These are phyloP conservation scores for Chrosomus eos DNA, from an alignment of 2,797 vertebrate genomes.

Conservation along the genomic window DNA sequence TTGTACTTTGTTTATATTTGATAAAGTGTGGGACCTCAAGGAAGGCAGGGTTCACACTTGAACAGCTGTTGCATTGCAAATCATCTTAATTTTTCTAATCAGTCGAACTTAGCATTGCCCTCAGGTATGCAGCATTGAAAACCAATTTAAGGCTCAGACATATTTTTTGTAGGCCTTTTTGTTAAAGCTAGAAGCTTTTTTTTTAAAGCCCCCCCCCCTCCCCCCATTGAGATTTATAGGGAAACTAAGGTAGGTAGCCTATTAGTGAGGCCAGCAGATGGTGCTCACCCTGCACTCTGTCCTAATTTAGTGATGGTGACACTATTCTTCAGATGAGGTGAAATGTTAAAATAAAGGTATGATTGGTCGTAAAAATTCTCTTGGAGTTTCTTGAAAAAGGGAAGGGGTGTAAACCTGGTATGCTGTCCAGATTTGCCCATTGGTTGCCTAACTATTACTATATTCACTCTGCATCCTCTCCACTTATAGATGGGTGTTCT, in stretches of 20 bases:
- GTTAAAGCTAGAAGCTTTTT: neutral
- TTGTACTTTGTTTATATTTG: too few relatives aligned
- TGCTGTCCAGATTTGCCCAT: neutral
- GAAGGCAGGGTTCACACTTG: neutral
- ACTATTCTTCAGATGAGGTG: neutral
- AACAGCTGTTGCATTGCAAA: constrained; percentile 4
- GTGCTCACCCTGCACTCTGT: neutral
- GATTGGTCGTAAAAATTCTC: neutral
- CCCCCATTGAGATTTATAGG: too few relatives aligned
- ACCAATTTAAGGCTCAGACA: neutral
- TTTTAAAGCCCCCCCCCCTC: neutral
- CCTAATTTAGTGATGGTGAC: neutral
- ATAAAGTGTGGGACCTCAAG: neutral
- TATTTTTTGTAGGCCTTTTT: neutral
- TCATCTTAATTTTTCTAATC: neutral
- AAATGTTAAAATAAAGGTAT: neutral
- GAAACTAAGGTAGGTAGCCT: neutral
- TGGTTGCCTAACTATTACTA: neutral
- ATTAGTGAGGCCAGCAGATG: constrained; percentile 18
- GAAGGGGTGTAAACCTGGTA: neutral
- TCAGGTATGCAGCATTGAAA: neutral
- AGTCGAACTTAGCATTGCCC: neutral
- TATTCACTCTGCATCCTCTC: neutral
- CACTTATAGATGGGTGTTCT: neutral
- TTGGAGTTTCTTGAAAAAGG: neutral